Evolutionary conservation across 2,888 invertebrate species (phyloP), one percentile per base, ranked within the genome.

Genomic region (Ophion ellenae): DNA sequence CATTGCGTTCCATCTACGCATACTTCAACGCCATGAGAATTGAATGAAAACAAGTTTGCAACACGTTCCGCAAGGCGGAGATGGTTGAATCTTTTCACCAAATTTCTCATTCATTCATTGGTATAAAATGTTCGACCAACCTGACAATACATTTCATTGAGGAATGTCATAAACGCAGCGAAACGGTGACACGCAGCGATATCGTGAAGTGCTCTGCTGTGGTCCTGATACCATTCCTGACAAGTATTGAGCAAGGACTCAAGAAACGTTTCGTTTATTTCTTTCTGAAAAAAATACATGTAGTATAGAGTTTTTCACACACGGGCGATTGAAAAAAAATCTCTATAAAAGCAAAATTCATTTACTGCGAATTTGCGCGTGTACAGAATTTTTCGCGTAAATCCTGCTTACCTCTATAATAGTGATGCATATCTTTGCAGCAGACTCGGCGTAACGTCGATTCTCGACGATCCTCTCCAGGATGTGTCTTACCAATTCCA

Each of bases 191-290:
- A 91, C 59, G 89, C 89, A 17, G 87, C 76, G 17, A 90, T 87
- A 32, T 93, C 91, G 84, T 94, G 92, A 45, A 95, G 94, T 90
- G 96, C 95, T 94, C 96, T 96, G 89, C 96, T 97, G 59, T 97
- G 94, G 94, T 98, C 98, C 94, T 97, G 97, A 94, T 97, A 98
- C 97, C 97, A 97, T 94, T 98, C 98, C 94, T 98, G 97, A 94
- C 98, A 98, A 63, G 97, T 97, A 94, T 98, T 98, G 89, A 98
- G 95, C 89, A 98, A 95, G 59, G 98, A 97, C 95, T 98, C 98
- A 90, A 98, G 95, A 94, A 98, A 98, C 64, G 98, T 98, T 94
- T 98, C 97, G 89, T 97, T 97, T 91, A 96, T 96, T 94, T 98
- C 98, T 94, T 97, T 97, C 95, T 95, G 91, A n/a, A 40, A 75